A percentile compares a stretch with the other conserved stretches of the same genome.
phyloP scores from a whole-genome alignment of 2,113 vertebrate species.

The Vulpes vulpes region DNA sequence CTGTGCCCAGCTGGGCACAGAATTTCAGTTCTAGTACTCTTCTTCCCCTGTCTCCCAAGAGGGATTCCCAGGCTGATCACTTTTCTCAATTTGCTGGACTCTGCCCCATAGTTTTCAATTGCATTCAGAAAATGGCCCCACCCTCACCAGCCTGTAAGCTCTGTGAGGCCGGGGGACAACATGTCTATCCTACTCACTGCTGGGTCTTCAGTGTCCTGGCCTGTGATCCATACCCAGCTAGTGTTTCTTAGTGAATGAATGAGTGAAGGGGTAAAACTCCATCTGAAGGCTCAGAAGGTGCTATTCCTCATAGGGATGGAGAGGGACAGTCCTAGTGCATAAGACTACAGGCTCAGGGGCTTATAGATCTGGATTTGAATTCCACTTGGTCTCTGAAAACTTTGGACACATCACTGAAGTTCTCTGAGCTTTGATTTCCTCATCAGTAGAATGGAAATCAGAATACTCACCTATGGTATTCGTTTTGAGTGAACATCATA shows the following conservation, averaged over 20 bases:
- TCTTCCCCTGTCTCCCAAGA: not conserved
- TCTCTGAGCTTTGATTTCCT: conserved; percentile 25
- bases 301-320: not conserved
- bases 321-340: not conserved
- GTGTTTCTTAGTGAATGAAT: conserved; percentile 8
- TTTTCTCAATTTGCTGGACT: conserved; percentile 2
- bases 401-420: not conserved
- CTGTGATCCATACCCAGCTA: not conserved
- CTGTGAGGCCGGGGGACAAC: not conserved
- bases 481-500: not conserved
- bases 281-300: not conserved
- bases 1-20: not conserved
- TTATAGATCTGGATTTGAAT: not conserved
- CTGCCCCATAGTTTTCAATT: not conserved
- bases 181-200: not conserved
- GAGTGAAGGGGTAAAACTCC: not conserved
- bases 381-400: not conserved
- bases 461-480: not conserved
- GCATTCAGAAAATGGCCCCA: not conserved
- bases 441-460: not conserved
- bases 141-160: not conserved
- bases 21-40: not conserved
- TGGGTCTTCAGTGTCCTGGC: conserved; percentile 21
- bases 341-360: not conserved
- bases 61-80: not conserved